Evolutionary conservation across 2,797 vertebrate species (phyloP), one percentile per base, ranked within the genome.

Genomic region (Rhinella marina): DNA sequence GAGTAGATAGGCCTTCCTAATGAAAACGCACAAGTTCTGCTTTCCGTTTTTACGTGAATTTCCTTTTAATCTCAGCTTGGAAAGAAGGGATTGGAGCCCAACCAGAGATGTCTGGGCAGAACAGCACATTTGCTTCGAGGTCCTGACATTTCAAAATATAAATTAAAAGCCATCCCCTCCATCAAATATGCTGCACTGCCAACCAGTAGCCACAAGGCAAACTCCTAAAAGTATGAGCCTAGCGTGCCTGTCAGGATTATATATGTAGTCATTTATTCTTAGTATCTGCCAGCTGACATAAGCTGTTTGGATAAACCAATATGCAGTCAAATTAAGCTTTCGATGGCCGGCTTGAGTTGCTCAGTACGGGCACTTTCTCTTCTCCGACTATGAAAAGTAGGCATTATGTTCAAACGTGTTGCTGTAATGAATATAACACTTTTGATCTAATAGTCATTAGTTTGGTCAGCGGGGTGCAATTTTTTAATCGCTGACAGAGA

Each of bases 401-500:
- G 7, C 19, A 73, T 23, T 21, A 52, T 23, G 50, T 23, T 75
- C 21, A 75, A 52, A 75, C 72, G 13, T 75, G 50, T 75, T 48
- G 48, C 21, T 75, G 21, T 75, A 75, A 73, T 52, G 19, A 75
- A 75, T 75, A 50, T n/a, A 11, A 75, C 12, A 50, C 41, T 52
- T 75, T 50, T 75, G 72, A 75, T 75, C 72, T 75, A 73, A 73
- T 52, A 50, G 72, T 75, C 72, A 75, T 75, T 52, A 50, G 23
- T 50, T 75, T 50, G 72, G 32, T 50, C 72, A 75, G 41, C 72
- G 21, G 72, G 72, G 11, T 50, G 21, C 48, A 75, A 41, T 48
- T 41, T 75, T 75, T 1, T 50, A 3, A 75, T 75, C 14, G 14
- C 32, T 73, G 16, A 2, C 41, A 23, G 21, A 52, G 41, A 75